A percentile compares a stretch with the other conserved stretches of the same genome.
Conservation (phyloP, 2,113 vertebrate species). For the Misgurnus anguillicaudatus region DNA sequence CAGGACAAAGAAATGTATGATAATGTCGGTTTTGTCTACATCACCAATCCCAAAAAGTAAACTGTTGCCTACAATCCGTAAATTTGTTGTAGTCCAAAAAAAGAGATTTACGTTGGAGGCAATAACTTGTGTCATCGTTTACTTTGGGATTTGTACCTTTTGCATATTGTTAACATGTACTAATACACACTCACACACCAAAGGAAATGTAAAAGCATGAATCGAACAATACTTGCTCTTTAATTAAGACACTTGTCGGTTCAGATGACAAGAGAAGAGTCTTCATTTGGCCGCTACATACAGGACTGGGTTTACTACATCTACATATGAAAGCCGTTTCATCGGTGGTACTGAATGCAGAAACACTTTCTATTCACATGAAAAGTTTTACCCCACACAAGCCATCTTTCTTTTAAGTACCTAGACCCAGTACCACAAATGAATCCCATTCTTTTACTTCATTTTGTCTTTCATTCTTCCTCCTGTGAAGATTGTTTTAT, state of each 20-base stretch:
- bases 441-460: constrained; percentile 46
- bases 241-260: constrained; percentile 9
- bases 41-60: too few relatives aligned
- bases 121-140: too few relatives aligned
- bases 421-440: constrained; percentile 45
- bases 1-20: too few relatives aligned
- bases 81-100: too few relatives aligned
- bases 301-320: constrained; percentile 51
- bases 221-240: too few relatives aligned
- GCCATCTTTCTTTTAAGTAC: constrained; percentile 41
- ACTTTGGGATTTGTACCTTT: too few relatives aligned
- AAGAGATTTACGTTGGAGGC: too few relatives aligned
- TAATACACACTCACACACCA: too few relatives aligned
- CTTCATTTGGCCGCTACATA: constrained; percentile 6
- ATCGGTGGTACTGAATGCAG: constrained; percentile 55
- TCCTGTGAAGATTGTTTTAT: constrained; percentile 35
- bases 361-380: constrained; percentile 52
- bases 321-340: constrained; percentile 65
- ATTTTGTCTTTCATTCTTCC: constrained; percentile 40
- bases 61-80: too few relatives aligned
- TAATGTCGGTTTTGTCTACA: too few relatives aligned
- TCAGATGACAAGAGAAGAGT: constrained; percentile 3
- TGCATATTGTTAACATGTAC: too few relatives aligned
- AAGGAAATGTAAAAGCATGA: too few relatives aligned
- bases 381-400: constrained; percentile 24